phyloP scores from a whole-genome alignment of 35 echinoderm and acorn worm species.

The Lytechinus pictus region DNA sequence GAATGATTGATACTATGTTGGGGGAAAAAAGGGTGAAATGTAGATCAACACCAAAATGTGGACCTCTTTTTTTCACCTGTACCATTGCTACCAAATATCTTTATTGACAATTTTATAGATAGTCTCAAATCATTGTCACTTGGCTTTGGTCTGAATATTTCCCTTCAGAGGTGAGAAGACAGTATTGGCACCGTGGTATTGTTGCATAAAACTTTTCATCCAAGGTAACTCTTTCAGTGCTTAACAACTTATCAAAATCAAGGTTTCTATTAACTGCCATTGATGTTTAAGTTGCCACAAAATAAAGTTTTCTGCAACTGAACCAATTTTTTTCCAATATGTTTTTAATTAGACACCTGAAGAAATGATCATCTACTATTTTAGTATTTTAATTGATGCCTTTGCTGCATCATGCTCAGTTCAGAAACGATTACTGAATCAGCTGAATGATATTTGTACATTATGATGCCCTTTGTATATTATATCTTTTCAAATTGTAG shows the following conservation, averaged over 20 bases:
- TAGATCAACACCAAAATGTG: neutral
- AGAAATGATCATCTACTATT: neutral
- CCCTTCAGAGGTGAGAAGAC: neutral
- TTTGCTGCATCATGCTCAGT: neutral
- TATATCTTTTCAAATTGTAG: slow-evolving; percentile 6
- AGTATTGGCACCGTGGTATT: neutral
- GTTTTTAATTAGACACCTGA: neutral
- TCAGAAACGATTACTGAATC: neutral
- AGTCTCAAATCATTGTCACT: neutral
- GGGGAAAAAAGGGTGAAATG: neutral
- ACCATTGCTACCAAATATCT: neutral
- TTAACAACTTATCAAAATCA: too few species aligned
- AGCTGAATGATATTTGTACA: neutral
- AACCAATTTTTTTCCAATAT: neutral
- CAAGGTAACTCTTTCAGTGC: too few species aligned
- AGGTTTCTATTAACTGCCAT: too few species aligned
- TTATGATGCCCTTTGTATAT: slow-evolving; percentile 3
- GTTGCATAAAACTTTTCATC: too few species aligned
- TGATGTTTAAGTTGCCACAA: too few species aligned
- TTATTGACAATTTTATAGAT: neutral
- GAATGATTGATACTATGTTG: neutral
- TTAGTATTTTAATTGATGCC: neutral
- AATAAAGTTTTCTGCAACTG: too few species aligned
- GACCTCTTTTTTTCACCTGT: neutral
- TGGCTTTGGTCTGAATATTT: neutral